Percentiles rank a stretch among this genome's conserved stretches.
phyloP scores from a whole-genome alignment of 2,888 invertebrate genomes.

The Stenotaenia linearis region DNA sequence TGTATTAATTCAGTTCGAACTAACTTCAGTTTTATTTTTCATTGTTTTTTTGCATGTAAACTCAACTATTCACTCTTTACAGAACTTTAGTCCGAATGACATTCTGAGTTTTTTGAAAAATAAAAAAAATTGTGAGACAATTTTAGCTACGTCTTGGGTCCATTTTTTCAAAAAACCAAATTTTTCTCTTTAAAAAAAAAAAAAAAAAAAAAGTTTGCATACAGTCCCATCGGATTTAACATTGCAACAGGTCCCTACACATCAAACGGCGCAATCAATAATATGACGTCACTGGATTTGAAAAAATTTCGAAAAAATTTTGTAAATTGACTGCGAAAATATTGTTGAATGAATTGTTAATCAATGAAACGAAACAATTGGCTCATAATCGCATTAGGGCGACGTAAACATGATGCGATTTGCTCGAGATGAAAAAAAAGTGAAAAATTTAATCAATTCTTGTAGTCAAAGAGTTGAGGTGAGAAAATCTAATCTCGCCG shows the following conservation, averaged over 20 bases:
- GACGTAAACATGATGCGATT: neutral
- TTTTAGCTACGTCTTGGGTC: neutral
- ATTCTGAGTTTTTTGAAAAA: constrained; percentile 19
- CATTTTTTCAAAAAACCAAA: neutral
- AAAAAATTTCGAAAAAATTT: too few relatives aligned
- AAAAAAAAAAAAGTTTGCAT: neutral
- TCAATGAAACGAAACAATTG: neutral
- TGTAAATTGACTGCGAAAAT: neutral
- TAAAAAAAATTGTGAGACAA: constrained; percentile 8
- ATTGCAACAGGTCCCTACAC: constrained; percentile 13
- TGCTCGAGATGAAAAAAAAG: neutral
- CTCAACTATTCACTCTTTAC: constrained; percentile 16
- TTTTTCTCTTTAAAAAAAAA: neutral
- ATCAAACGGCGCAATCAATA: neutral
- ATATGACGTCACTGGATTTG: constrained; percentile 8
- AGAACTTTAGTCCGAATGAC: constrained; percentile 10
- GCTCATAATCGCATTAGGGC: neutral
- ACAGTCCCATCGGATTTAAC: neutral
- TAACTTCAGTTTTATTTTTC: neutral
- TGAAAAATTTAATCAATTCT: neutral
- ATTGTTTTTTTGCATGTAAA: neutral
- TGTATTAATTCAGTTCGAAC: neutral
- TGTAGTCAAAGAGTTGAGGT: neutral
- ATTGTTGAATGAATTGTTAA: neutral
- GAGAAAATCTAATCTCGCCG: neutral